Evolutionary conservation across 2,888 invertebrate species (phyloP).

Genomic region (Chirona hameri): DNA sequence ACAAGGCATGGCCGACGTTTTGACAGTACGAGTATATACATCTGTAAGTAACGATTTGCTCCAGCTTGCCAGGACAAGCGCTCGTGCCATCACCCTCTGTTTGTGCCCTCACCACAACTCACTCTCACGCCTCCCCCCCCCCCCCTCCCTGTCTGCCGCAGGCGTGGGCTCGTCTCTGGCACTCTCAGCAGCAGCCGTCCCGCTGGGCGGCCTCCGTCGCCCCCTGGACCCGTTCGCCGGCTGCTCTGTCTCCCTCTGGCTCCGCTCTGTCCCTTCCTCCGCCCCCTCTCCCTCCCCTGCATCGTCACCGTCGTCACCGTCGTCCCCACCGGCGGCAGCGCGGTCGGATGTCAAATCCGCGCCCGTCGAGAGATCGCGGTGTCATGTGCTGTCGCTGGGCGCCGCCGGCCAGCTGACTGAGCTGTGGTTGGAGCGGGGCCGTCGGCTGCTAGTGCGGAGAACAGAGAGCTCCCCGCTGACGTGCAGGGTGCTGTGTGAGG

Average conservation of each 20-base stretch:
- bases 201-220: background rate
- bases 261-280: background rate
- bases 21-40: no score
- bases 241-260: background rate
- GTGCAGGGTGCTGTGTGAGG: background rate
- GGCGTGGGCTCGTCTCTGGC: slow-evolving; percentile 2
- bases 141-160: background rate
- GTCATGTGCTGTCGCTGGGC: slow-evolving; percentile 1
- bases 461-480: background rate
- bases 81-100: no score
- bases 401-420: background rate
- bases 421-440: background rate
- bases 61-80: no score
- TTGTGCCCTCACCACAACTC: no score
- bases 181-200: background rate
- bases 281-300: no score
- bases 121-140: no score
- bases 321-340: background rate
- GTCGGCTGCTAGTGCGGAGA: background rate
- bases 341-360: background rate
- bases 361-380: background rate
- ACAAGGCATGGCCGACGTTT: no score
- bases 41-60: no score
- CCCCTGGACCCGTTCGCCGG: slow-evolving; percentile 25
- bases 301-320: no score